Base-by-base conservation (phyloP, 2,113 vertebrate species). In the Xenopus borealis region DNA sequence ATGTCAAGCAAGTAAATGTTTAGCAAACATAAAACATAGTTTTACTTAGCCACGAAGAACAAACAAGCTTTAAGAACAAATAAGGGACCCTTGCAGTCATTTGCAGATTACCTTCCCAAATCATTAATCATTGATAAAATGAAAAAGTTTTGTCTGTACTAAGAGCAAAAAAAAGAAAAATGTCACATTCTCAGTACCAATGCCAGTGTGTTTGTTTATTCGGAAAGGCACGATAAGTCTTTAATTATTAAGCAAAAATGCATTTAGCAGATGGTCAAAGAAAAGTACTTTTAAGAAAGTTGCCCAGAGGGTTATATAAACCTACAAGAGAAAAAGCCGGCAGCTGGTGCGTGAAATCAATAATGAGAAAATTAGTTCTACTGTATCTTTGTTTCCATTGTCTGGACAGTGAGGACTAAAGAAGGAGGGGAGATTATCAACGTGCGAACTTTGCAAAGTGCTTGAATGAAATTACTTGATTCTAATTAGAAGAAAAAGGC, bases 341-440 rank as follows among this genome's bases (percentile, higher is more conserved):
- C 90, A 93, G 92, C 88, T 92, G 87, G 89, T 86, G 86, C 89
- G 87, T 93, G 88, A 92, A 94, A 93, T 93, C 89, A 89, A 91
- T 92, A 92, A 91, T 87, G 86, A 91, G 88, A 86, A 91, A 89
- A 89, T 88, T 85, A 89, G 81, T 86, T 90, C 85, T 81, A 90
- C 89, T 88, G 84, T 89, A 92, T 84, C 84, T 91, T 90, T 90
- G 88, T 92, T 88, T 91, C 88, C 86, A 91, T 91, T 91, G 89
- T 92, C 88, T 89, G 85, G 86, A 81, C 75, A 77, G 81, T 27
- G 71, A 85, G 84, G 83, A 82, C 78, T 82, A 85, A 83, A 82
- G 71, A 82, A 72, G 62, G 62, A 81, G 71, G 2, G 10, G 7
- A 80, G 74, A 50, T 62, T 81, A 85, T 85, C 83, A 81, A 82